These are phyloP conservation scores for Phalloptychus januarius DNA, from an alignment of 2,797 vertebrate genomes.

Conservation along the genomic window DNA sequence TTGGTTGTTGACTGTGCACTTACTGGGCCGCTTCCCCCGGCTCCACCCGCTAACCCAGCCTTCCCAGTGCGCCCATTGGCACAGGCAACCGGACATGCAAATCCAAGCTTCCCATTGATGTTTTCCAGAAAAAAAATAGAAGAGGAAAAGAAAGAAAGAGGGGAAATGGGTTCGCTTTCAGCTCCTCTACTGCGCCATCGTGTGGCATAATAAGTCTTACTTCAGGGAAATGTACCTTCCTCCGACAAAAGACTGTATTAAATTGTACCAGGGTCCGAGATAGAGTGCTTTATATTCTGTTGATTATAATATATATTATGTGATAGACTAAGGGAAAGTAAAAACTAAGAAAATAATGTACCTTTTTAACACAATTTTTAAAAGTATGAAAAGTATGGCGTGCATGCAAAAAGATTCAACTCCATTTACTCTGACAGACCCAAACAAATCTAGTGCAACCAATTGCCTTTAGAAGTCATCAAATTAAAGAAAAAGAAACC, in stretches of 20 bases:
- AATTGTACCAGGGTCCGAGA: background rate
- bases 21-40: constrained; percentile 73
- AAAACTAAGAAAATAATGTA: background rate
- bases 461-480: background rate
- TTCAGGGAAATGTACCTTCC: background rate
- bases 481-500: background rate
- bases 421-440: background rate
- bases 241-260: background rate
- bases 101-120: constrained; percentile 79
- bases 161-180: constrained; percentile 1
- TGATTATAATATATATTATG: background rate
- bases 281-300: background rate
- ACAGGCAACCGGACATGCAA: constrained; percentile 77
- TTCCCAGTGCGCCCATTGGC: constrained; percentile 76
- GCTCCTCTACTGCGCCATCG: constrained; percentile 58
- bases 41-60: constrained; percentile 82
- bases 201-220: background rate
- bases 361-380: background rate
- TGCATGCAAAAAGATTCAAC: background rate
- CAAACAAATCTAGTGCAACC: background rate
- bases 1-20: constrained; percentile 78
- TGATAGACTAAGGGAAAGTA: background rate
- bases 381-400: background rate
- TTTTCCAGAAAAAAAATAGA: constrained; percentile 57
- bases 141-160: constrained; percentile 29